A percentile compares a stretch with the other conserved stretches of the same genome.
These are phyloP conservation scores for Caenorhabditis brenneri DNA, from an alignment of 1,140 invertebrate species.

Conservation along the genomic window DNA sequence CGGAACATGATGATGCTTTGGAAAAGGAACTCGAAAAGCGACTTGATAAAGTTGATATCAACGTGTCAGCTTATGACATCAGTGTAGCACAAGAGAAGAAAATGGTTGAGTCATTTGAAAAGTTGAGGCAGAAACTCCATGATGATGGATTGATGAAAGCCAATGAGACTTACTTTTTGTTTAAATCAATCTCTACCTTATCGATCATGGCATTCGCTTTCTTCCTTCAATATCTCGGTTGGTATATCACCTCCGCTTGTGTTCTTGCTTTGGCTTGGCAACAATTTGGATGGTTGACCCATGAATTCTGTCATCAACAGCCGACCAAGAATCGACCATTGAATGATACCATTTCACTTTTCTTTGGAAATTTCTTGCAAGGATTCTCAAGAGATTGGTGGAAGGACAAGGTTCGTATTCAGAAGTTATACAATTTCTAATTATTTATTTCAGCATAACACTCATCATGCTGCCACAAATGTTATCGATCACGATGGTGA, in stretches of 20 bases:
- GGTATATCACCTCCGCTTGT: conserved; percentile 65
- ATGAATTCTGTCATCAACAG: conserved; percentile 70
- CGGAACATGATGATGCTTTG: conserved; percentile 1
- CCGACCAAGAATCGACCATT: conserved; percentile 62
- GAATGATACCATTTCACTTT: conserved; percentile 61
- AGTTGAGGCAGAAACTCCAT: conserved; percentile 62
- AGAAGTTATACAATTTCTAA: background rate
- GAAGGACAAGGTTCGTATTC: conserved; percentile 64
- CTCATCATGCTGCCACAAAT: conserved; percentile 70
- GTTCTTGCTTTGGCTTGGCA: conserved; percentile 67
- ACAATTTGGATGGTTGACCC: conserved; percentile 68
- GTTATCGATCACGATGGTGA: conserved; percentile 69
- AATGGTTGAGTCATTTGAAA: conserved; percentile 67
- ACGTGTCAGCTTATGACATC: conserved; percentile 64
- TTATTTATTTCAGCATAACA: conserved; percentile 60
- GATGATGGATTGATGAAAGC: conserved; percentile 66
- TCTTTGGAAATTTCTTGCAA: conserved; percentile 67
- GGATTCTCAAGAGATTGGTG: conserved; percentile 71
- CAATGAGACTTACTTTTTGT: conserved; percentile 57
- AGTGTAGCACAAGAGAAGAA: conserved; percentile 68
- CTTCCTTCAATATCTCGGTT: conserved; percentile 63
- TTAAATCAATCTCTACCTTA: conserved; percentile 59
- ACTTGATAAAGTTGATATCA: conserved; percentile 53
- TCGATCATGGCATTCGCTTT: conserved; percentile 62
- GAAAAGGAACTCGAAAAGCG: conserved; percentile 15